These are phyloP conservation scores for Mastomys natalensis DNA, from an alignment of 2,113 vertebrate genomes.

Conservation along the genomic window DNA sequence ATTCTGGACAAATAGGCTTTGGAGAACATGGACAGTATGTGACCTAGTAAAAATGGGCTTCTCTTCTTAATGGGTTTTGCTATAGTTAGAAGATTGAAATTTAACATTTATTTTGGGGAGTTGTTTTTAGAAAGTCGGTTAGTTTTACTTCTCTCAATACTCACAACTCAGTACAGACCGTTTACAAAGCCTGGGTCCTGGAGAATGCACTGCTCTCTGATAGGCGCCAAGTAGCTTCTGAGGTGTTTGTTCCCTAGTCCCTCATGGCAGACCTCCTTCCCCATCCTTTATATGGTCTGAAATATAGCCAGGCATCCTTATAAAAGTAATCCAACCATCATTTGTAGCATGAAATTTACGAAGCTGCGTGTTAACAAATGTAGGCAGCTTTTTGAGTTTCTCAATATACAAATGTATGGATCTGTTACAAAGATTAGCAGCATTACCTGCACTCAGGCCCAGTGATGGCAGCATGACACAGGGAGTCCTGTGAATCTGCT, in stretches of 20 bases:
- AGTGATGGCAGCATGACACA: neutral
- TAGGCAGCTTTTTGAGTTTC: slow-evolving; percentile 36
- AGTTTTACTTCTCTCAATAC: neutral
- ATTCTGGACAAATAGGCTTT: neutral
- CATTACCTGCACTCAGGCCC: neutral
- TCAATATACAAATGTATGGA: slow-evolving; percentile 16
- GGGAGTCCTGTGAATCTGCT: neutral
- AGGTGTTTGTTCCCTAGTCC: neutral
- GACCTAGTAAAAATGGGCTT: slow-evolving; percentile 20
- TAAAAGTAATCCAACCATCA: neutral
- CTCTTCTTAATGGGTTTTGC: slow-evolving; percentile 12
- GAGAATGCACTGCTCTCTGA: neutral
- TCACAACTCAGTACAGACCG: neutral
- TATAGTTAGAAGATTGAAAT: slow-evolving; percentile 39
- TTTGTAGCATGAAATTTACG: slow-evolving; percentile 57
- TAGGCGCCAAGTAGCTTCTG: neutral
- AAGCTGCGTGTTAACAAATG: slow-evolving; percentile 49
- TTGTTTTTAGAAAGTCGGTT: neutral
- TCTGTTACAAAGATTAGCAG: neutral
- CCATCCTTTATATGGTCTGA: neutral
- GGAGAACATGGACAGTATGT: neutral
- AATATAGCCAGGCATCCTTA: slow-evolving; percentile 46
- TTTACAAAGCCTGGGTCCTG: neutral
- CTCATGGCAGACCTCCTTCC: neutral
- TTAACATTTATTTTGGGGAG: slow-evolving; percentile 23